Evolutionary conservation across 2,888 invertebrate species (phyloP).

Genomic region (Saturnia pavonia): DNA sequence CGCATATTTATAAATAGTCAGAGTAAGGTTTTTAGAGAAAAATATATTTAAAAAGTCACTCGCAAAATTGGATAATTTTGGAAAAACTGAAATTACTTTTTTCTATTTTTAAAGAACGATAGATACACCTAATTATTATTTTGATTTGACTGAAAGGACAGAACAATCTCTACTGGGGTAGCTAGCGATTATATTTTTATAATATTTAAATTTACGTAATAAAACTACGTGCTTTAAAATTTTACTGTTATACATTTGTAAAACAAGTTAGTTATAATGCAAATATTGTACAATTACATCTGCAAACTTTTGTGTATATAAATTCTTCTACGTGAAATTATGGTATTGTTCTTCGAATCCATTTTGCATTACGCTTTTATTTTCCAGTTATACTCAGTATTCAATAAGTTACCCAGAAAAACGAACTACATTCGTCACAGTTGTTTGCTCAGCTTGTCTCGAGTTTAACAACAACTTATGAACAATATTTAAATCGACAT

Average conservation of each 20-base stretch:
- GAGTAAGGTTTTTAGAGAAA: no score
- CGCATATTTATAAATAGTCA: no score
- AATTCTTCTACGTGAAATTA: background rate
- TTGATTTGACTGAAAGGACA: no score
- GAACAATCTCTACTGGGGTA: no score
- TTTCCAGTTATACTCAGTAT: slow-evolving; percentile 31
- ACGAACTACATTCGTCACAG: slow-evolving; percentile 49
- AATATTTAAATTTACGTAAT: background rate
- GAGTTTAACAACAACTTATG: slow-evolving; percentile 48
- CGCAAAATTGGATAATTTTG: no score
- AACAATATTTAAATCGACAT: slow-evolving; percentile 59
- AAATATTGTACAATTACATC: background rate
- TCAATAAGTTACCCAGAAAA: slow-evolving; percentile 35
- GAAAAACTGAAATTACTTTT: no score
- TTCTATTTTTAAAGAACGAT: no score
- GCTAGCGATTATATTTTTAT: no score
- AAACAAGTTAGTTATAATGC: background rate
- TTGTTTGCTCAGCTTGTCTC: slow-evolving; percentile 63
- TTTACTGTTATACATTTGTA: background rate
- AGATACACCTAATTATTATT: no score
- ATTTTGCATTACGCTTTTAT: slow-evolving; percentile 23
- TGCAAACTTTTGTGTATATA: background rate
- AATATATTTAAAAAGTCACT: no score
- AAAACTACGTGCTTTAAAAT: background rate
- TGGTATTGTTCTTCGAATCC: slow-evolving; percentile 2